These are phyloP conservation scores for Liopterus haemorrhoidalis DNA, from an alignment of 2,888 invertebrate genomes.

Conservation along the genomic window DNA sequence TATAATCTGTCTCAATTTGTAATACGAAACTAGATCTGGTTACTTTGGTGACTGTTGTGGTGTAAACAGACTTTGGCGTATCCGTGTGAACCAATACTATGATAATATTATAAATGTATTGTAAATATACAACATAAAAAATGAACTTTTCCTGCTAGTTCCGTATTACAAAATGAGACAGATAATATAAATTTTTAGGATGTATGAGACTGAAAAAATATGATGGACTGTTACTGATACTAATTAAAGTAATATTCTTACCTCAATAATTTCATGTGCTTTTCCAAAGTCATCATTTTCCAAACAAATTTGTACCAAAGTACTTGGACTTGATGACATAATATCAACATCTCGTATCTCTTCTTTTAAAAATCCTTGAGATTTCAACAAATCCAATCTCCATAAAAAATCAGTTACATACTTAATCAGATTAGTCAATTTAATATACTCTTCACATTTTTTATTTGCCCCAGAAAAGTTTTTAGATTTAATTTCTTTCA, in stretches of 20 bases:
- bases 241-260: conserved; percentile 43
- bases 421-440: conserved; percentile 43
- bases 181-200: too few species aligned
- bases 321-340: conserved; percentile 71
- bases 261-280: conserved; percentile 75
- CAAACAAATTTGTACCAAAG: conserved; percentile 69
- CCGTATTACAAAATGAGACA: conserved; percentile 4
- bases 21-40: too few species aligned
- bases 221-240: neutral
- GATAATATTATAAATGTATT: too few species aligned
- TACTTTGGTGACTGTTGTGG: too few species aligned
- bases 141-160: too few species aligned
- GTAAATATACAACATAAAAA: too few species aligned
- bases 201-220: neutral
- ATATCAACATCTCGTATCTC: conserved; percentile 34
- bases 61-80: too few species aligned
- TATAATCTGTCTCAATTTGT: too few species aligned
- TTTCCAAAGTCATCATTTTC: conserved; percentile 66
- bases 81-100: too few species aligned
- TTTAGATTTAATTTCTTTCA: conserved; percentile 49
- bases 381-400: conserved; percentile 61
- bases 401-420: conserved; percentile 63
- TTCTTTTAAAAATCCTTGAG: conserved; percentile 36
- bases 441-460: conserved; percentile 37
- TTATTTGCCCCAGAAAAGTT: conserved; percentile 39